These are phyloP conservation scores for Onychomys torridus DNA, from an alignment of 2,797 vertebrate genomes.

Conservation along the genomic window DNA sequence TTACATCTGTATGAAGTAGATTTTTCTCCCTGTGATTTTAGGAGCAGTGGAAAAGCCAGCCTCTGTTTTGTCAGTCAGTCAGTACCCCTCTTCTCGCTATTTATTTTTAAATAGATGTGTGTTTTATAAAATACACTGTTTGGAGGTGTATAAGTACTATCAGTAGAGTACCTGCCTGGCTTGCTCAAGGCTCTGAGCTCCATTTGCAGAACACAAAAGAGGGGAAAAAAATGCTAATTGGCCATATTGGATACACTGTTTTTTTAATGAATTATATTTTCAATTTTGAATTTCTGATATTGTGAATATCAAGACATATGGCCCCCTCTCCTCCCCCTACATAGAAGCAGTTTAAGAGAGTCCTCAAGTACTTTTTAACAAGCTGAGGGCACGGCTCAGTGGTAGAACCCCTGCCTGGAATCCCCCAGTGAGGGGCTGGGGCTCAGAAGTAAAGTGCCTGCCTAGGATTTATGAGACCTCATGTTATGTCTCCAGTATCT, in stretches of 20 bases:
- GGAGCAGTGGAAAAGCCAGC: background rate
- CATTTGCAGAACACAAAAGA: background rate
- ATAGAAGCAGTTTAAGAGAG: background rate
- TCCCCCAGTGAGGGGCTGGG: background rate
- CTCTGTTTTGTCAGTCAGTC: background rate
- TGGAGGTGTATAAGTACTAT: background rate
- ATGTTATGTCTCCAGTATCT: background rate
- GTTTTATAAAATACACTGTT: background rate
- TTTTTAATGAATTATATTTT: background rate
- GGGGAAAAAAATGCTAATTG: background rate
- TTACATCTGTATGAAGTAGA: background rate
- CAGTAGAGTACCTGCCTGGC: background rate
- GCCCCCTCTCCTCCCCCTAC: background rate
- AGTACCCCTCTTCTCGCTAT: no score
- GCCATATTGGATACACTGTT: background rate
- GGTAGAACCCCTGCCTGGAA: background rate
- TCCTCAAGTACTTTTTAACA: background rate
- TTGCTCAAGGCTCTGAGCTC: background rate
- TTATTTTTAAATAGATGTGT: background rate
- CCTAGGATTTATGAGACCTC: background rate
- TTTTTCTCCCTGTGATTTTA: rapidly evolving
- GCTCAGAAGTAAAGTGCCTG: background rate
- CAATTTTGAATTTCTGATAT: background rate
- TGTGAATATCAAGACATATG: background rate
- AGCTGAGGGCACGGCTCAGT: background rate